Base-by-base conservation (phyloP, 1,140 invertebrate genomes). In the Nixonia krombeini region DNA sequence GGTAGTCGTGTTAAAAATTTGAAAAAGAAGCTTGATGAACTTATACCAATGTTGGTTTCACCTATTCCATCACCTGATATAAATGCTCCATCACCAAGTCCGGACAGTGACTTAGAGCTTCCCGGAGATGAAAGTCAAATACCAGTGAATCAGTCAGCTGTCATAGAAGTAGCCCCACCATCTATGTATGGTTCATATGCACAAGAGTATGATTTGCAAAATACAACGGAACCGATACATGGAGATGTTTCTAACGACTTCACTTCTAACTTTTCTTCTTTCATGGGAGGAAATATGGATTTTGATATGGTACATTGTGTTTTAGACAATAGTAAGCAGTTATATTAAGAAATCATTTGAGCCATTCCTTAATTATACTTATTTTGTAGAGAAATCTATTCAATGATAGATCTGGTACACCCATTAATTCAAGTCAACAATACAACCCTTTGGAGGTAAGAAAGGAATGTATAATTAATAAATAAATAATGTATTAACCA, bases 21-120 rank as follows among this genome's bases (percentile, higher is more conserved):
- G 13, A 93, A 96, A 77, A 90, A 92, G 31, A 95, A 94, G 78
- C 77, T 97, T 28, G 92, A 93, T 67, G 94, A 97, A 65, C 79
- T 94, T 17, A 76, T 95, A 41, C 86, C 89, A 1, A 90, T 87
- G 49, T 84, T 89, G 7, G 78, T 85, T 23, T 87, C 86, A 56
- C 90, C 90, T 1, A 87, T 92, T 70, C 92, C 92, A 17, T 93
- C 92, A 1, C 92, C 93, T 1, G 90, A 91, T 72, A 80, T 91
- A 1, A 91, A 94, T 86, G 93, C 93, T 40, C 94, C 94, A 0
- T 96, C 94, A 0, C 93, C 93, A 2, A 91, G 91, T 70, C 92
- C 92, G 7, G 92, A 93, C 74, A 91, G 91, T 44, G 92, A 93
- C 74, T 83, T 93, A 52, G 91, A 92, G 21, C 82, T 93, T 46